These are phyloP conservation scores for Ispidina picta DNA, from an alignment of 2,797 vertebrate genomes.

Conservation along the genomic window DNA sequence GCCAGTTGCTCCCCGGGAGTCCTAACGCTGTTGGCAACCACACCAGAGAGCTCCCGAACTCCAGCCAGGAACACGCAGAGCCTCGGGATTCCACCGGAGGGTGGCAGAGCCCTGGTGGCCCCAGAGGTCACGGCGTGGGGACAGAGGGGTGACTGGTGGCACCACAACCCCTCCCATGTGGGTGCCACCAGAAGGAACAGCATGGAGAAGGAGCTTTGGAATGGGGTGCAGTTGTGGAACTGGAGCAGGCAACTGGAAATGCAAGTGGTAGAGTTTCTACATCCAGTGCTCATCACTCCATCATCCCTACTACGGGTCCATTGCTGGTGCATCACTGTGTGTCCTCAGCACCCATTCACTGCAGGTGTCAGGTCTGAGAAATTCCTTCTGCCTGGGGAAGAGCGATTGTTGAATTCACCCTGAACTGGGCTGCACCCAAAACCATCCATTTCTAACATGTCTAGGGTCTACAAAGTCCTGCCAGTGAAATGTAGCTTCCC, in stretches of 20 bases:
- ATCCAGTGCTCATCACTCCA: background rate
- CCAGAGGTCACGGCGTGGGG: background rate
- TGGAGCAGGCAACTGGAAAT: background rate
- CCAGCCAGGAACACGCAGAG: background rate
- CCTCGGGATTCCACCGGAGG: background rate
- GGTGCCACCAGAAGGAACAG: background rate
- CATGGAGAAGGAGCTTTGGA: background rate
- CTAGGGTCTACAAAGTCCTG: background rate
- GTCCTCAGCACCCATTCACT: background rate
- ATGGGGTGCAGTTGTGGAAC: background rate
- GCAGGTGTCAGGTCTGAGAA: background rate
- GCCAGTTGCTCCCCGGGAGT: constrained; percentile 13
- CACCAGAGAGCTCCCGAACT: background rate
- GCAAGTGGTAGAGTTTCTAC: background rate
- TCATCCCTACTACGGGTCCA: rapidly evolving
- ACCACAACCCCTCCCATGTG: rapidly evolving
- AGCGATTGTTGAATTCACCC: background rate
- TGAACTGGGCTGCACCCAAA: background rate
- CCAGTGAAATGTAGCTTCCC: constrained; percentile 41
- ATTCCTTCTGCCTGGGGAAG: background rate
- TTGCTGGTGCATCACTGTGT: background rate
- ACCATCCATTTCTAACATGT: background rate
- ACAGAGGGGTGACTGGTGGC: background rate
- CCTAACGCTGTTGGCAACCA: background rate
- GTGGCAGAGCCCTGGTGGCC: background rate